Conservation (phyloP, 1,140 invertebrate genomes). For the Temnothorax nylanderi region DNA sequence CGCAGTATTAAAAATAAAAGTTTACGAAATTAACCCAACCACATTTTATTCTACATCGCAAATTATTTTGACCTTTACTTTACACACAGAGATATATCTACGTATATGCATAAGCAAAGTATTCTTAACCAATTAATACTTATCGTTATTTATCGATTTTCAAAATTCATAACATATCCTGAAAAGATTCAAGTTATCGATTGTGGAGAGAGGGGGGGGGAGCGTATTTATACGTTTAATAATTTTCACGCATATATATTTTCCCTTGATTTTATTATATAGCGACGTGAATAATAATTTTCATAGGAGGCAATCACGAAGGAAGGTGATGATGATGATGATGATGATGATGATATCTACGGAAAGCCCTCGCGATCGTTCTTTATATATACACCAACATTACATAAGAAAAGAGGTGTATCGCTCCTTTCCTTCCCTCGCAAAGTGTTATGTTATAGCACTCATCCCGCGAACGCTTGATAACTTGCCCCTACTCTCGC, state of each 20-base stretch:
- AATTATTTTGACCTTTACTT: neutral
- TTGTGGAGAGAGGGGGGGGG: neutral
- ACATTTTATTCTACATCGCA: neutral
- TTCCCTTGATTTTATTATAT: neutral
- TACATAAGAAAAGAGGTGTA: neutral
- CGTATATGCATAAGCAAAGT: too few relatives aligned
- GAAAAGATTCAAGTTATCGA: too few relatives aligned
- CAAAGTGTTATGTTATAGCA: slow-evolving; percentile 62
- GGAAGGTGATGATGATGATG: neutral
- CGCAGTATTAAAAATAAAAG: slow-evolving; percentile 84
- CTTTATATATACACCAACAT: slow-evolving; percentile 24
- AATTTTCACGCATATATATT: neutral
- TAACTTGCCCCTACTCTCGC: slow-evolving; percentile 55
- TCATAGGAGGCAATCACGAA: neutral
- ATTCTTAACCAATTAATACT: too few relatives aligned
- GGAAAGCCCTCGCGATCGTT: slow-evolving; percentile 41
- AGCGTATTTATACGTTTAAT: neutral
- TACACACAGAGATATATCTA: too few relatives aligned
- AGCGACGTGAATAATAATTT: neutral
- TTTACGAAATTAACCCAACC: neutral
- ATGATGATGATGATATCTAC: neutral
- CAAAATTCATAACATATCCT: too few relatives aligned
- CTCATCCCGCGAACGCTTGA: slow-evolving; percentile 62
- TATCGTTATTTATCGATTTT: too few relatives aligned
- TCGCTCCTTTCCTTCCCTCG: slow-evolving; percentile 22